Conservation (phyloP, 2,797 vertebrate genomes). For the Dromococcyx pavoninus region DNA sequence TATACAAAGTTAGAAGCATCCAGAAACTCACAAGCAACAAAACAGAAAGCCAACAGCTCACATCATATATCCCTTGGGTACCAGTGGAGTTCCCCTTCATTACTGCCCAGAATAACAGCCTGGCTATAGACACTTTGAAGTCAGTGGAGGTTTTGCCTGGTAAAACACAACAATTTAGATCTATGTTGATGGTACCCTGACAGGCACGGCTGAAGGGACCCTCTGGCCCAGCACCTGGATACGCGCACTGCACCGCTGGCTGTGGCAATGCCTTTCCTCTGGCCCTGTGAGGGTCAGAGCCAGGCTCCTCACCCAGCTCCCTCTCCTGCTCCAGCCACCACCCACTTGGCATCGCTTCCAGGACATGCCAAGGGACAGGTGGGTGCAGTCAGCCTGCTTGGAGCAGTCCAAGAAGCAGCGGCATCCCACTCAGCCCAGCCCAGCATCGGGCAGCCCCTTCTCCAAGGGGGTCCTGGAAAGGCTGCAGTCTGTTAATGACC, state of each 20-base stretch:
- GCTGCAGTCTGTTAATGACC: background rate
- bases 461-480: too few relatives aligned
- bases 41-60: background rate
- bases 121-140: background rate
- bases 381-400: fast-evolving
- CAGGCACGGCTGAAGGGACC: background rate
- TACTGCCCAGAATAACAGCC: fast-evolving
- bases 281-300: background rate
- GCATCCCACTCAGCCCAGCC: too few relatives aligned
- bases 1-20: background rate
- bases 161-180: fast-evolving
- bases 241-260: fast-evolving
- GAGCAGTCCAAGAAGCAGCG: background rate
- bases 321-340: background rate
- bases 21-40: background rate
- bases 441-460: background rate
- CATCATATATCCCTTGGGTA: fast-evolving
- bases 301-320: background rate
- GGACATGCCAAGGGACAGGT: background rate
- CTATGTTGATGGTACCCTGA: background rate
- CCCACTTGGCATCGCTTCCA: background rate
- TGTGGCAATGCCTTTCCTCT: fast-evolving
- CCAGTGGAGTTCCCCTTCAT: fast-evolving
- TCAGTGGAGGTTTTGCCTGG: background rate
- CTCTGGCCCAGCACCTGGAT: background rate